These are phyloP conservation scores for Leptinotarsa haldemani DNA, from an alignment of 2,888 invertebrate species.

Conservation along the genomic window DNA sequence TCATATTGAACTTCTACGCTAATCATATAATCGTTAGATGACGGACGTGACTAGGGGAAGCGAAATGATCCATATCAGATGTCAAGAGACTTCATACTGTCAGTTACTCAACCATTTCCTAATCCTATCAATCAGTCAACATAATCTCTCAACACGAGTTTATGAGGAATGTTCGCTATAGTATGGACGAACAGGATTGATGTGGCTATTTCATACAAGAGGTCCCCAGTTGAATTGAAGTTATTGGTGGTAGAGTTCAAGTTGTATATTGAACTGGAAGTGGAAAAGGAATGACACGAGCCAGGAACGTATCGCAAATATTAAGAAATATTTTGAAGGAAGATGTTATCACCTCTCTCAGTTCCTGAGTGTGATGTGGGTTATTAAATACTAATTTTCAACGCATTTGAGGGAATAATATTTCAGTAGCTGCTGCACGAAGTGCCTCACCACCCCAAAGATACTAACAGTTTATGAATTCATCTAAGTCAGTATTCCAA, in stretches of 20 bases:
- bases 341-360: no score
- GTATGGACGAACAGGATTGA: neutral
- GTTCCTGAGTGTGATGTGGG: no score
- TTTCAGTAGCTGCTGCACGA: no score
- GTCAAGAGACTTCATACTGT: neutral
- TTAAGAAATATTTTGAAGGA: no score
- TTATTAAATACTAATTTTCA: no score
- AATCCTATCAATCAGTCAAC: slow-evolving; percentile 9
- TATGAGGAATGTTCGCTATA: neutral
- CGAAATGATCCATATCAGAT: neutral
- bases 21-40: neutral
- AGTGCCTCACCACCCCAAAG: no score
- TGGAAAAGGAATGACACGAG: neutral
- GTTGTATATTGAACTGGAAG: neutral
- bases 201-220: neutral
- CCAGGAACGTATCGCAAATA: neutral
- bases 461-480: no score
- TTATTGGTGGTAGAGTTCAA: neutral
- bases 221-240: neutral
- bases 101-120: neutral
- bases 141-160: neutral
- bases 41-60: neutral
- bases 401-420: no score
- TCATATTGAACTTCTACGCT: no score
- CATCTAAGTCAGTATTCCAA: no score